Conservation (phyloP, 2,888 invertebrate species). For the Macrophya annulata region DNA sequence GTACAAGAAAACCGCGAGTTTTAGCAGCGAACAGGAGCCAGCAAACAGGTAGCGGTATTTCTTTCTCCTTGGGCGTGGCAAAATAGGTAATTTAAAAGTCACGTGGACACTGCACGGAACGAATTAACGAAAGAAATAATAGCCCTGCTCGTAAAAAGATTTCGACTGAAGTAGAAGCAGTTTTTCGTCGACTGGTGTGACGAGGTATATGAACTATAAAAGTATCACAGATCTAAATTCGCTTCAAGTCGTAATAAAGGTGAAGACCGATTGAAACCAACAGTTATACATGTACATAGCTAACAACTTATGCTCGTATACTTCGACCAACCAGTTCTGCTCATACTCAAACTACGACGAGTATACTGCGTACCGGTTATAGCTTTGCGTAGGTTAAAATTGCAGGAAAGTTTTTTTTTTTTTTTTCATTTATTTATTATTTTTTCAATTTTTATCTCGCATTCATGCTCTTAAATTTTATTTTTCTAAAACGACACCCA, state of each 20-base stretch:
- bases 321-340: constrained; percentile 10
- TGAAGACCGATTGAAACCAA: constrained; percentile 9
- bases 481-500: not conserved
- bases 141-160: constrained; percentile 42
- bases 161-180: not conserved
- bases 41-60: constrained; percentile 45
- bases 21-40: constrained; percentile 22
- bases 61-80: constrained; percentile 31
- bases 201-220: constrained; percentile 8
- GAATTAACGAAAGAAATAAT: constrained; percentile 39
- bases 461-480: not conserved
- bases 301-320: constrained; percentile 9
- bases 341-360: constrained; percentile 18
- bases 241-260: constrained; percentile 29
- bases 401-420: not conserved
- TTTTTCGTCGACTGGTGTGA: not conserved
- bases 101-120: constrained; percentile 46
- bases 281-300: constrained; percentile 3
- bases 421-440: no score
- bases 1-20: not conserved
- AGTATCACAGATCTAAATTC: constrained; percentile 36
- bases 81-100: constrained; percentile 28
- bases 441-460: not conserved
- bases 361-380: constrained; percentile 11
- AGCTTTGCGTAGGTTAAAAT: constrained; percentile 47